Base-by-base conservation (phyloP, 1,140 invertebrate species). In the Bradynema listronoti region DNA sequence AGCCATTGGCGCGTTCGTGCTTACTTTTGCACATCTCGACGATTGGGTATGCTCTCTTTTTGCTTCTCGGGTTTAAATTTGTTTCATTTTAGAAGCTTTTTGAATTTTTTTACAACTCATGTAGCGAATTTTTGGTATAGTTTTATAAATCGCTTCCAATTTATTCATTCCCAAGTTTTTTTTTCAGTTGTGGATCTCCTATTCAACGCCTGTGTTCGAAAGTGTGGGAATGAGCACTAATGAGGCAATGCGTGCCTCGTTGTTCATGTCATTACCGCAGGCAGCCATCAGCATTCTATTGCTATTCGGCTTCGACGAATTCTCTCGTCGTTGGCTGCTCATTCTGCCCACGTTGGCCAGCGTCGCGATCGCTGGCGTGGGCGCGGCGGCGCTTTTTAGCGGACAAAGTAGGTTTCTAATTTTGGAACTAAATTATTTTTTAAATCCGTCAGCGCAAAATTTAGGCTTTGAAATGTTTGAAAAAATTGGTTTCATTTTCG, bases 121-220 rank as follows among this genome's bases (percentile, higher is more conserved):
- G 11, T 19, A n/a, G 11, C 46, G 11, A n/a, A 11, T 19, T 19
- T 49, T 11, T 22, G 34, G 11, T 49, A 16, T 11, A n/a, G n/a
- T 11, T 19, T 49, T 11, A 11, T 11, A 42, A 11, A 11, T 11
- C 19, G 34, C 9, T 56, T 56, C 9, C 9, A 56, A 56, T 7
- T 55, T 56, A 14, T 59, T 16, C 25, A 9, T 24, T 16, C 9
- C 24, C 0, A 29, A 45, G 9, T 32, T 2, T 64, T 64, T 7
- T 1, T 50, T 68, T 56, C 39, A 68, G 65, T 34, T 68, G 41
- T 68, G 66, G 66, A 70, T 68, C 19, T 68, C 68, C n/a, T 68
- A 68, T 53, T 68, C 66, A 6, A 68, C 66, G 11, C 62, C 66
- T 33, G 66, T 69, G 5, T 68, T 68, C 29, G 64, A 70, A 45